Base-by-base conservation (phyloP, 2,797 vertebrate species). In the Girardinus metallicus region DNA sequence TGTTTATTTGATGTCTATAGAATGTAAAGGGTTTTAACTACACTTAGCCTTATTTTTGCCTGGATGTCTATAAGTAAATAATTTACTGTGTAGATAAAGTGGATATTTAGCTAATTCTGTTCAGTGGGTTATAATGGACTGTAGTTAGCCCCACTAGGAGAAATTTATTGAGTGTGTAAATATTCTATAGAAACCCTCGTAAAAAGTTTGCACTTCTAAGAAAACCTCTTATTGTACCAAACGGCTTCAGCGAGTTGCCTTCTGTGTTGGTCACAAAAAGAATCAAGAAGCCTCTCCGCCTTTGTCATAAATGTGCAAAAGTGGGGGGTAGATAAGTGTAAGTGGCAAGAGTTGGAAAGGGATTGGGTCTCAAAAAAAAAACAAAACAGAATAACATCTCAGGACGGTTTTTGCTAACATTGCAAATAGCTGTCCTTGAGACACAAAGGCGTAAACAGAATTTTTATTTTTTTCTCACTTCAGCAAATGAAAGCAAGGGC, bases 321-420 rank as follows among this genome's bases (percentile, higher is more conserved):
- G 68, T 44, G 13, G 41, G 39, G 66, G 39, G 23, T 29, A 44
- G 39, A n/a, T 70, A 70, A 70, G 41, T 29, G 41, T 41, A 8
- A 44, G 26, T 44, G 43, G 68, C 26, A 44, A 26, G 39, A 26
- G 23, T 36, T 70, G 23, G 43, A 46, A 71, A 44, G 39, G 41
- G 39, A 71, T 16, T 44, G 51, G 6, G 4, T 10, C 41, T 43
- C 4, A 16, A 39, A 74, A 55, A 55, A 2, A 7, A 21, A 13
- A 26, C 53, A 9, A 55, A n/a, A 26, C 73, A 75, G 26, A 75
- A 55, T 15, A 75, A 57, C 36, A 60, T 75, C 74, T 75, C 23
- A 55, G 39, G 8, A 9, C 4, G 9, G 68, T 29, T 71, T 71
- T 44, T 71, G 41, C 68, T 23, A 71, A 71, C 26, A 44, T 29